Percentiles rank a stretch among this genome's conserved stretches.
Conservation (phyloP, 2,888 invertebrate genomes). For the Synanthedon andrenaeformis region DNA sequence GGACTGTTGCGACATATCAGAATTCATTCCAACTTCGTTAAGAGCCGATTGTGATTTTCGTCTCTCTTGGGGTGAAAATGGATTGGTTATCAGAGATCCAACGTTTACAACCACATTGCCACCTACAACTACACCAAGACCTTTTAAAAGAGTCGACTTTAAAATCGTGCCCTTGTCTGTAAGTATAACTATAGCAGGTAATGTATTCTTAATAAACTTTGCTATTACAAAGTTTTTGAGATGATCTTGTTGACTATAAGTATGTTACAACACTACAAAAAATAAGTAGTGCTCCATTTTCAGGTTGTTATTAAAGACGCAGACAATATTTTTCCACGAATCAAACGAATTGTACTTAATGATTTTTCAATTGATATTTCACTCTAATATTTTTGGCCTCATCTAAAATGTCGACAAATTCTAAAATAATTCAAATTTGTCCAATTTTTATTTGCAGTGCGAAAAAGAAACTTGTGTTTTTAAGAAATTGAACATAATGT, state of each 20-base stretch:
- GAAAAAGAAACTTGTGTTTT: slow-evolving; percentile 47
- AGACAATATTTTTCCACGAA: too few relatives aligned
- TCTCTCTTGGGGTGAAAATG: slow-evolving; percentile 26
- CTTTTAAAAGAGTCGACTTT: slow-evolving; percentile 23
- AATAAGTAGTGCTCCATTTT: too few relatives aligned
- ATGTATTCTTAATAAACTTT: background rate
- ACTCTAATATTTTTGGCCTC: too few relatives aligned
- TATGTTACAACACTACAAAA: too few relatives aligned
- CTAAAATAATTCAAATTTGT: too few relatives aligned
- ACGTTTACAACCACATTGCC: slow-evolving; percentile 13
- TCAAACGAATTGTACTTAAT: too few relatives aligned
- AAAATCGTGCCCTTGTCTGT: slow-evolving; percentile 43
- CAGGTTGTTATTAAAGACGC: too few relatives aligned
- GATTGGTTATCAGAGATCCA: slow-evolving; percentile 25
- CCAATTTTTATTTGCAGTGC: slow-evolving; percentile 29
- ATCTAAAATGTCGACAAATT: too few relatives aligned
- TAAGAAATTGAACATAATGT: slow-evolving; percentile 31
- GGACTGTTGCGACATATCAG: slow-evolving; percentile 47
- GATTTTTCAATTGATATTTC: too few relatives aligned
- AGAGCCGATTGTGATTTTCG: slow-evolving; percentile 38
- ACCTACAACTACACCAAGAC: slow-evolving; percentile 12
- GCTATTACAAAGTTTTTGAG: too few relatives aligned
- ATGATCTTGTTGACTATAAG: too few relatives aligned
- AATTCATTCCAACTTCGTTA: slow-evolving; percentile 37
- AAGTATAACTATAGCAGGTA: slow-evolving; percentile 12